These are phyloP conservation scores for Gymnosoma rotundatum DNA, from an alignment of 2,888 invertebrate genomes.

Conservation along the genomic window DNA sequence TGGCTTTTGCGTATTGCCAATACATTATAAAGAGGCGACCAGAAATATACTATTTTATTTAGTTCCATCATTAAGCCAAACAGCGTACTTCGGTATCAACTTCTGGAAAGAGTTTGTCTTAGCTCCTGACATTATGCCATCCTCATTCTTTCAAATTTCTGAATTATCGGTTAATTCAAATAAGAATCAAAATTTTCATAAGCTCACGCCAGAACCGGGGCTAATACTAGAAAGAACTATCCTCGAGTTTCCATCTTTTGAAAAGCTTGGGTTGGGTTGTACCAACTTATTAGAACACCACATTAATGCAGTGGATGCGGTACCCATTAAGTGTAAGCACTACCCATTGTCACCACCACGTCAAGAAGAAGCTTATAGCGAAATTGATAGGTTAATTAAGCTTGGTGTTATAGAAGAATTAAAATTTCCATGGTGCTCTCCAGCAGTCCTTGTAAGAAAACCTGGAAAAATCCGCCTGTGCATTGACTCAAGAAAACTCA, in stretches of 20 bases:
- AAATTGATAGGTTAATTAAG: background rate
- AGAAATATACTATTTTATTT: background rate
- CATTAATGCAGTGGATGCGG: constrained; percentile 8
- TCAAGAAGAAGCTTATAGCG: constrained; percentile 11
- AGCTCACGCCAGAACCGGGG: background rate
- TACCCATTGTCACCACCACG: constrained; percentile 3
- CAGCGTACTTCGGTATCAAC: background rate
- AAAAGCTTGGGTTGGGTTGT: too few relatives aligned
- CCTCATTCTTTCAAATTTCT: background rate
- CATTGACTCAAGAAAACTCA: background rate
- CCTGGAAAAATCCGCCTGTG: background rate
- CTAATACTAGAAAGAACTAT: background rate
- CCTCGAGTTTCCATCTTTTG: too few relatives aligned
- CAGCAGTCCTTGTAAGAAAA: background rate
- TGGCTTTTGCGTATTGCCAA: background rate
- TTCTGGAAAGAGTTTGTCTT: background rate
- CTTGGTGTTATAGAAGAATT: constrained; percentile 13
- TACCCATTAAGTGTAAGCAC: constrained; percentile 3
- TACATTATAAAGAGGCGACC: background rate
- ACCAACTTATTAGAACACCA: too few relatives aligned
- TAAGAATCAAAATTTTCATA: background rate
- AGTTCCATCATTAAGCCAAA: background rate
- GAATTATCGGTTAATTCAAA: background rate
- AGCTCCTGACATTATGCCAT: background rate
- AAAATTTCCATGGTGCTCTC: constrained; percentile 9